These are phyloP conservation scores for Pangasius mekongensis DNA, from an alignment of 2,797 vertebrate genomes.

Conservation along the genomic window DNA sequence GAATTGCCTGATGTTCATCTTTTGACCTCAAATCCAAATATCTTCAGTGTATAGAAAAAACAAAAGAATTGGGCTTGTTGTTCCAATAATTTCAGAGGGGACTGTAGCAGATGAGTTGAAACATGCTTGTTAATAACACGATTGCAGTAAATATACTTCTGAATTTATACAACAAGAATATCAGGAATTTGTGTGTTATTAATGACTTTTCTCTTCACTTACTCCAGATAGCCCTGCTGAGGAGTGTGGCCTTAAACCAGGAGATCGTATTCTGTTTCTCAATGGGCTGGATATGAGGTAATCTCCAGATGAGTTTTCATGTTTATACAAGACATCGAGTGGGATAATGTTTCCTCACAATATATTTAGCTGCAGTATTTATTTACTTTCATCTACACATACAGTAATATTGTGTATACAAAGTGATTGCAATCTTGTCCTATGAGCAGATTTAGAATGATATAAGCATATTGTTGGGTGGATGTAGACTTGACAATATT, in stretches of 20 bases:
- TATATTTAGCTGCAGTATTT: background rate
- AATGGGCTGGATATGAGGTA: slow-evolving; percentile 99
- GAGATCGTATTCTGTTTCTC: slow-evolving; percentile 94
- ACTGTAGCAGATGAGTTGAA: background rate
- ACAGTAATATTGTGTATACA: background rate
- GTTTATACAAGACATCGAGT: background rate
- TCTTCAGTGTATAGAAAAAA: background rate
- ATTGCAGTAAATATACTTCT: background rate
- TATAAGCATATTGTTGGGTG: background rate
- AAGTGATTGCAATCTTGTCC: background rate
- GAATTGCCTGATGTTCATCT: background rate
- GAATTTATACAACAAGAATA: background rate
- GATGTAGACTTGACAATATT: background rate
- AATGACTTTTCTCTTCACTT: slow-evolving; percentile 11
- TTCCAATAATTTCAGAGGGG: background rate
- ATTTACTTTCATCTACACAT: background rate
- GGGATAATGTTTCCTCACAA: background rate
- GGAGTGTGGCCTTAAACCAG: slow-evolving; percentile 89
- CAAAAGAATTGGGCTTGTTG: background rate
- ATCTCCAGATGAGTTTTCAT: slow-evolving; percentile 45
- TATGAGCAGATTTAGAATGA: background rate
- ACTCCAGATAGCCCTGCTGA: slow-evolving; percentile 91
- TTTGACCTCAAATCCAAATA: background rate
- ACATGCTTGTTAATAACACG: background rate
- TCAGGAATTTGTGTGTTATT: background rate